Evolutionary conservation across 2,113 vertebrate species (phyloP), one percentile per base, ranked within the genome.

Genomic region (Jaculus jaculus): DNA sequence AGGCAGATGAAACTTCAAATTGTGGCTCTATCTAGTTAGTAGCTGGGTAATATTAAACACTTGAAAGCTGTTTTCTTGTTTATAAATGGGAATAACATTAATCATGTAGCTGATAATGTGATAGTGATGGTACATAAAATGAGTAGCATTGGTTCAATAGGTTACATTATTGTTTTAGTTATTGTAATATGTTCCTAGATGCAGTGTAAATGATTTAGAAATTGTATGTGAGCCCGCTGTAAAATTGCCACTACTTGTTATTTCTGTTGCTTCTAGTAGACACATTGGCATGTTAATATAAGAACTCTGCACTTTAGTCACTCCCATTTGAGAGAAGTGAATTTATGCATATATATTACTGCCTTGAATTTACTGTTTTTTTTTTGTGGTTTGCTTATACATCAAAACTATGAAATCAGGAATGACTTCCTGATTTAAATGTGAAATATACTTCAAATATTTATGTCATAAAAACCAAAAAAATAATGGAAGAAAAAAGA

Each of bases 161-260:
- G 79, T 91, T 87, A 42, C 68, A 68, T 54, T 71, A 15, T 37
- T 79, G 37, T 84, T 87, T 87, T 78, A 75, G 73, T 83, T 54
- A 51, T 83, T 84, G 12, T 74, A 15, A 24, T 87, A 28, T 75
- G 34, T 69, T 82, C 21, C 23, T 3, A 86, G 60, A 92, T 24
- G 30, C 34, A 89, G 2, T 11, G 26, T 30, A 32, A 34, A 17
- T 26, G n/a, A 89, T 47, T 5, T 65, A 42, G 51, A 94, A 65
- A 80, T 42, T n/a, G 4, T 28, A 11, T 21, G 10, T 37, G 20
- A 87, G 0, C 20, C 28, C 66, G 9, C 68, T 66, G 42, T 58
- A 21, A 71, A 75, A 74, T 71, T 9, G 10, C 1, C 8, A 24
- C 1, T 7, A 72, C 7, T 39, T 89, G 5, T 60, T 18, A 2